Percentiles rank a stretch among this genome's conserved stretches.
Evolutionary conservation across 2,888 invertebrate species (phyloP).

Genomic region (Macaria liturata): DNA sequence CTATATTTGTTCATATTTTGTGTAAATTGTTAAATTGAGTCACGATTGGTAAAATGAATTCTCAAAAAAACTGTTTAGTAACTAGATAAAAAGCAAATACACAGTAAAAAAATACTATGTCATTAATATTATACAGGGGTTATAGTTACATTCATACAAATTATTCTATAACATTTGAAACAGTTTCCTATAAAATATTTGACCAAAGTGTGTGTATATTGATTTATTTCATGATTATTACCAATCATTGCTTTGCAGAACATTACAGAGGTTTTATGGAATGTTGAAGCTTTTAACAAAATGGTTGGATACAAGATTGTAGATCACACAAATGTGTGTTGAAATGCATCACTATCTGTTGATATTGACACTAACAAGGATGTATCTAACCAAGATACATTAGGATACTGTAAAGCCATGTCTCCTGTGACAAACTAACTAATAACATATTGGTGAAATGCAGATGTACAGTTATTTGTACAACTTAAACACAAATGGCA

Average conservation of each 20-base stretch:
- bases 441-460: too few species aligned
- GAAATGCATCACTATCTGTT: too few species aligned
- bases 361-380: constrained; percentile 38
- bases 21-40: too few species aligned
- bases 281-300: constrained; percentile 74
- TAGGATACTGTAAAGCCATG: constrained; percentile 50
- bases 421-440: too few species aligned
- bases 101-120: constrained; percentile 19
- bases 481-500: too few species aligned
- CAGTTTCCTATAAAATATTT: not conserved
- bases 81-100: not conserved
- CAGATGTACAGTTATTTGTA: too few species aligned
- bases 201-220: not conserved
- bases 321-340: not conserved
- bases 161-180: constrained; percentile 1
- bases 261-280: constrained; percentile 73
- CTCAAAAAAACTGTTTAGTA: too few species aligned
- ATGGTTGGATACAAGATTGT: constrained; percentile 65
- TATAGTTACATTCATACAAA: constrained; percentile 1
- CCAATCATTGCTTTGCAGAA: constrained; percentile 46
- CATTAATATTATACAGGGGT: not conserved
- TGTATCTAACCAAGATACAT: constrained; percentile 64
- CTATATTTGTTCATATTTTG: too few species aligned
- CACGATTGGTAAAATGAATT: too few species aligned
- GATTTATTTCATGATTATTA: not conserved